Conservation (phyloP, 1,140 invertebrate species). For the Kradibia gibbosae region DNA sequence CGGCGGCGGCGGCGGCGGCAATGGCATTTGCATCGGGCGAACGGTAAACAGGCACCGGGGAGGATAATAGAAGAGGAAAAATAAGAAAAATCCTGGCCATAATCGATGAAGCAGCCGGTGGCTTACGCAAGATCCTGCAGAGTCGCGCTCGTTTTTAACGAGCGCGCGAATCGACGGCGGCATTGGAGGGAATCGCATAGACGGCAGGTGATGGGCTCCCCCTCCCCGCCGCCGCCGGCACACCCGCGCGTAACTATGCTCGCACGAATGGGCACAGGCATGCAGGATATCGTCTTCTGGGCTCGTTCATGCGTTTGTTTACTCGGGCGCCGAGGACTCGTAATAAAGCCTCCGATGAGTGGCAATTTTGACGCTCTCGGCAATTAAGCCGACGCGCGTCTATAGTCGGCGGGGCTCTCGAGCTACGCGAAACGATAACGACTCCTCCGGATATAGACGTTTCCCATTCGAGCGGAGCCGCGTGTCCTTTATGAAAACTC, state of each 20-base stretch:
- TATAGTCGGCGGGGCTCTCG: background rate
- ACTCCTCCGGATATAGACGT: background rate
- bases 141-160: background rate
- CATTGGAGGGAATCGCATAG: too few species aligned
- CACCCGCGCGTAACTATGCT: background rate
- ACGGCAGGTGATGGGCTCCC: too few species aligned
- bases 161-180: too few species aligned
- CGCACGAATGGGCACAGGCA: too few species aligned
- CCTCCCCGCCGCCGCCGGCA: too few species aligned
- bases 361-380: conserved; percentile 11
- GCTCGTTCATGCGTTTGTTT: too few species aligned
- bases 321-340: too few species aligned
- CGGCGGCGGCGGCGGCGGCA: background rate
- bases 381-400: background rate
- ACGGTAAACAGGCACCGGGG: background rate
- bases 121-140: conserved; percentile 1
- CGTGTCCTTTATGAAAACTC: too few species aligned
- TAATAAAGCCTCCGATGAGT: background rate
- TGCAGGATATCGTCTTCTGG: too few species aligned
- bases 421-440: background rate
- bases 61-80: background rate
- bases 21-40: background rate
- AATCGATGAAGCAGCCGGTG: too few species aligned
- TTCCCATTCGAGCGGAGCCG: too few species aligned
- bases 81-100: background rate